A percentile compares a stretch with the other conserved stretches of the same genome.
Evolutionary conservation across 2,113 vertebrate species (phyloP).

Genomic region (Pluvianellus socialis): DNA sequence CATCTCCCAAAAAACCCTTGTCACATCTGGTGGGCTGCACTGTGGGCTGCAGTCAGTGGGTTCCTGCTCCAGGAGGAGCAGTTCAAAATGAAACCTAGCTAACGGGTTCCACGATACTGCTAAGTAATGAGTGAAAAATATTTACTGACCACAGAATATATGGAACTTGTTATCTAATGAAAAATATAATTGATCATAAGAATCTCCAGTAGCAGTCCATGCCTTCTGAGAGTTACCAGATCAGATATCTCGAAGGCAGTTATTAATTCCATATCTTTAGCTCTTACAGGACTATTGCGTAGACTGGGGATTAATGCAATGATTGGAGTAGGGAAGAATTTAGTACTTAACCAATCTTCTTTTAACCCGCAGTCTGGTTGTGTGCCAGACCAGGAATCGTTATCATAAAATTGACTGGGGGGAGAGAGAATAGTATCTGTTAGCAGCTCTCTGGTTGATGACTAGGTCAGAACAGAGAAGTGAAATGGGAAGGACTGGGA

Average conservation of each 20-base stretch:
- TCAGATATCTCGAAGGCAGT: background rate
- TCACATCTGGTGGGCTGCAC: accelerated
- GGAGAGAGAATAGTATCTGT: background rate
- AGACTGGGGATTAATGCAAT: background rate
- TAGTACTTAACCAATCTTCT: background rate
- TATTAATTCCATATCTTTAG: background rate
- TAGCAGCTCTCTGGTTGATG: background rate
- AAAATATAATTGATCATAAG: background rate
- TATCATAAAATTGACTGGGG: background rate
- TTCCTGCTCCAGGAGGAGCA: background rate
- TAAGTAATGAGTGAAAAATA: background rate
- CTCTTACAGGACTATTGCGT: background rate
- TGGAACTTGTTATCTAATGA: background rate
- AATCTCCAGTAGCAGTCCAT: background rate
- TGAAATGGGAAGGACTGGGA: background rate
- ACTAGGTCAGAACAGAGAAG: background rate
- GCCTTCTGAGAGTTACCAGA: background rate
- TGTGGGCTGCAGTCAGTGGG: background rate
- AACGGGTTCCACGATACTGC: background rate
- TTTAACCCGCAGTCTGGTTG: background rate
- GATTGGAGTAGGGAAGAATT: background rate
- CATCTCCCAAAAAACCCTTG: background rate
- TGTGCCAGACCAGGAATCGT: background rate
- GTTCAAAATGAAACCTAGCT: background rate
- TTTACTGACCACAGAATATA: background rate